Percentiles rank a stretch among this genome's conserved stretches.
Evolutionary conservation across 2,113 vertebrate species (phyloP).

Genomic region (Gadus chalcogrammus): DNA sequence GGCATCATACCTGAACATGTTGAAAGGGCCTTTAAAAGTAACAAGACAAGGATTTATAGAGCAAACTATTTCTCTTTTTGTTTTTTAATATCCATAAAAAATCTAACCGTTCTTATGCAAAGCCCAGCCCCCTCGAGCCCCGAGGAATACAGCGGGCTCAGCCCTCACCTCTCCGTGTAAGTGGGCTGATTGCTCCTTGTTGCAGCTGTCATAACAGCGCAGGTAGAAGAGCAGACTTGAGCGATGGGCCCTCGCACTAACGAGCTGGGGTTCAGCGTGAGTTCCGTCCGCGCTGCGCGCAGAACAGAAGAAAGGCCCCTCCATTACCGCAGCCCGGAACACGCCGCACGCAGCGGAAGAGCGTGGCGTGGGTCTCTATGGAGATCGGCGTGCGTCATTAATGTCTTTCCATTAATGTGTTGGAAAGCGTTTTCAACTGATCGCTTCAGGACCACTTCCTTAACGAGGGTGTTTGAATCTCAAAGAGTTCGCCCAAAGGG

Average conservation of each 20-base stretch:
- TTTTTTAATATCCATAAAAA: no score
- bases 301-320: constrained; percentile 10
- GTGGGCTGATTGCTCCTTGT: constrained; percentile 35
- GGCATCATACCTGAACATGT: no score
- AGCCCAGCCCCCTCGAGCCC: no score
- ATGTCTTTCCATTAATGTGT: no score
- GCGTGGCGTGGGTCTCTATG: neutral
- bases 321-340: constrained; percentile 36
- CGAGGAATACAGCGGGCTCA: neutral
- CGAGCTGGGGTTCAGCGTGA: constrained; percentile 4
- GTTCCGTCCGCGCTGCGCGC: neutral
- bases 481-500: no score
- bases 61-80: no score
- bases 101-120: no score
- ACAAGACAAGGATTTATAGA: neutral
- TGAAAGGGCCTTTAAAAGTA: neutral
- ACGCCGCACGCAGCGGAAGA: constrained; percentile 22
- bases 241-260: constrained; percentile 20
- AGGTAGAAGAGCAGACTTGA: neutral
- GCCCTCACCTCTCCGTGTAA: neutral
- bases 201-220: constrained; percentile 28
- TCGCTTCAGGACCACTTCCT: no score
- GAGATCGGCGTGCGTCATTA: no score
- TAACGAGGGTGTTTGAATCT: no score
- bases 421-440: no score